Conservation (phyloP, 2,113 vertebrate species). For the chimpanzee (Pan troglodytes) region DNA sequence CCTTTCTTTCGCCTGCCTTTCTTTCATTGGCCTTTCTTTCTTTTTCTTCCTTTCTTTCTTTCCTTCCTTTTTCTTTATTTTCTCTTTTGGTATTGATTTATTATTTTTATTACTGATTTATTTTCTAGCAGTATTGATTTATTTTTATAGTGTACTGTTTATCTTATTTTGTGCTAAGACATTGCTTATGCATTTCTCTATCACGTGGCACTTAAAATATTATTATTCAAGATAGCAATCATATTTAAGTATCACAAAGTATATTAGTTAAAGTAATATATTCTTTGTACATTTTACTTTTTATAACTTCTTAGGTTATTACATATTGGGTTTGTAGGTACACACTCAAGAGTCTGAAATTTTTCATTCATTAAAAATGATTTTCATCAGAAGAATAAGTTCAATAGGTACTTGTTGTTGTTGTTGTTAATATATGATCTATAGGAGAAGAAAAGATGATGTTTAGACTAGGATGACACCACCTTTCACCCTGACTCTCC, state of each 20-base stretch:
- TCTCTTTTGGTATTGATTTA: no score
- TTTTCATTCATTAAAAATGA: not conserved
- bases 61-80: not conserved
- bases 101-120: no score
- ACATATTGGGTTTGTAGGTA: not conserved
- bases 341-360: not conserved
- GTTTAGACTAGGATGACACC: not conserved
- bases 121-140: not conserved
- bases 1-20: no score
- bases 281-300: not conserved
- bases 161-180: not conserved
- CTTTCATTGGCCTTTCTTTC: no score
- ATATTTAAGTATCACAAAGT: not conserved
- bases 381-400: constrained; percentile 10
- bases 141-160: not conserved
- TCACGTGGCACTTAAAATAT: not conserved
- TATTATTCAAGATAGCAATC: not conserved
- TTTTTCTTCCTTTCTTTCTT: not conserved
- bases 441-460: not conserved
- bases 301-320: not conserved
- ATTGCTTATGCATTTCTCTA: not conserved
- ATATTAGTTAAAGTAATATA: not conserved
- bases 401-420: not conserved
- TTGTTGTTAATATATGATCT: not conserved
- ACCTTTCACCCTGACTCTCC: not conserved